These are phyloP conservation scores for Bungarus multicinctus DNA, from an alignment of 2,113 vertebrate species.

Conservation along the genomic window DNA sequence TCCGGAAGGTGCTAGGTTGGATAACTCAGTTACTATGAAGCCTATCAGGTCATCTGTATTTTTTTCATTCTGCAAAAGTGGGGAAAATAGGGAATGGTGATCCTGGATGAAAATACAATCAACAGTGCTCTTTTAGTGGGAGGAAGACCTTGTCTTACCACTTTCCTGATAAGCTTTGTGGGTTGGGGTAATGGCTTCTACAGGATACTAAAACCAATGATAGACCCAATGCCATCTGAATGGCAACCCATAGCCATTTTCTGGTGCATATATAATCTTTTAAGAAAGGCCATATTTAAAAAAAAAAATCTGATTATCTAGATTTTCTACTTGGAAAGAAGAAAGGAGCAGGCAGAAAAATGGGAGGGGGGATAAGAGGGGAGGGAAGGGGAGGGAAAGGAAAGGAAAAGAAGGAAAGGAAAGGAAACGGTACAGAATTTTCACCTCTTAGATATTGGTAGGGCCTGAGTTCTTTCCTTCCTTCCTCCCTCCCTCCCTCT, in stretches of 20 bases:
- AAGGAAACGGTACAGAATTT: not conserved
- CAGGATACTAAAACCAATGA: not conserved
- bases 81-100: not conserved
- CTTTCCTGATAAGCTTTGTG: not conserved
- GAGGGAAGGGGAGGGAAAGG: too few species aligned
- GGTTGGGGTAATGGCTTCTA: not conserved
- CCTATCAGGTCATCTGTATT: not conserved
- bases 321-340: not conserved
- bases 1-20: not conserved
- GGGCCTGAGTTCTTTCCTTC: not conserved
- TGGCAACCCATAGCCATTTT: not conserved
- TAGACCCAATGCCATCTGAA: not conserved
- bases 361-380: too few species aligned
- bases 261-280: not conserved
- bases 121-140: not conserved
- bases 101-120: not conserved
- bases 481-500: too few species aligned
- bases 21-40: not conserved
- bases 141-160: not conserved
- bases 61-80: not conserved
- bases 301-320: not conserved
- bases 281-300: not conserved
- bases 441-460: not conserved
- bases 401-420: too few species aligned
- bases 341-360: too few species aligned